Base-by-base conservation (phyloP, 2,113 vertebrate genomes). In the Anas platyrhynchos region DNA sequence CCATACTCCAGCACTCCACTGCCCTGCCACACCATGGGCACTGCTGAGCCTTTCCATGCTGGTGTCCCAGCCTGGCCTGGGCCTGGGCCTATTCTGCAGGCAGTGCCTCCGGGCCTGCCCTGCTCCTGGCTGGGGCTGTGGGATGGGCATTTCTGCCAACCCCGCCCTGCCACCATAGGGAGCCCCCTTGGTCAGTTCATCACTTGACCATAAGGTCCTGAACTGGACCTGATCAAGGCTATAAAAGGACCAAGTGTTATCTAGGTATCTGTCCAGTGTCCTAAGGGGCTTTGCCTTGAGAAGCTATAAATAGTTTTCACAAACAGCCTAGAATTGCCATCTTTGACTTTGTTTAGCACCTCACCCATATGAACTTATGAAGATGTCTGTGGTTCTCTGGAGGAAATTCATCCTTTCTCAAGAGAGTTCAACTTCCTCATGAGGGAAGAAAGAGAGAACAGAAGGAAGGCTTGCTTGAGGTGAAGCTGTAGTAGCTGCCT, bases 161-260 rank as follows among this genome's bases (percentile, higher is more conserved):
- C 36, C 9, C 9, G 48, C 29, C 48, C 46, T 43, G 31, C 36
- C 1, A 0, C 29, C 17, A 11, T 7, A 32, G 44, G 36, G 12
- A 31, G 0, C 3, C 6, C 7, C 12, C 1, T 31, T 29, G 9
- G 16, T 31, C 54, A 9, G 7, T 29, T 68, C 0, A 1, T 22
- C 36, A 11, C 17, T 31, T 25, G 21, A 41, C 14, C 41, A 29
- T 6, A 4, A 50, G 12, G 34, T 48, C 85, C 41, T 2, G 2
- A 46, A 48, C n/a, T 63, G 58, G 13, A 11, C 11, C 65, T 41
- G 29, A 48, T 21, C 29, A 63, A 55, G 72, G 18, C 32, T 62
- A 27, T 55, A 54, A 41, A 55, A 32, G 26, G 12, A 29, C 9
- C 50, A 52, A 26, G 2, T 5, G 11, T 61, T 76, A 4, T 16